phyloP scores from a whole-genome alignment of 1,140 invertebrate genomes.

The Bicyclus anynana region DNA sequence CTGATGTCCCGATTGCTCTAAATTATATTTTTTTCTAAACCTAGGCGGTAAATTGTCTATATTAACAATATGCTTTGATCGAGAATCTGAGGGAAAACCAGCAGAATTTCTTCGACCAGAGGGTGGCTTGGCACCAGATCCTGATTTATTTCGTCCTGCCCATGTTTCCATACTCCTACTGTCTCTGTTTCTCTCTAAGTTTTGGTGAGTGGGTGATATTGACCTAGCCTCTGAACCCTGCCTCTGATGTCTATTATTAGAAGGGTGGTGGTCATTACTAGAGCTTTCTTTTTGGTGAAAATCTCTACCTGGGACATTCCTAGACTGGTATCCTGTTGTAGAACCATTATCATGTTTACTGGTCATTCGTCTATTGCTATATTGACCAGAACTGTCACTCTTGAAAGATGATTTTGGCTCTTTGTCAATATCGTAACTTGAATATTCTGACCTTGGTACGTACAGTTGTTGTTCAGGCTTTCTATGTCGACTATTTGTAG shows the following conservation, averaged over 20 bases:
- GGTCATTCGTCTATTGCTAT: constrained; percentile 51
- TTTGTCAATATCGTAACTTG: constrained; percentile 47
- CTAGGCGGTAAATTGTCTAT: constrained; percentile 73
- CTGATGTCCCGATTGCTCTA: constrained; percentile 67
- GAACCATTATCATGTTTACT: constrained; percentile 50
- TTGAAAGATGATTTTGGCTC: constrained; percentile 43
- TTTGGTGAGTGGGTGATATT: constrained; percentile 60
- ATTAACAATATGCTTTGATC: constrained; percentile 60
- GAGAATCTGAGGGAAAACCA: constrained; percentile 51
- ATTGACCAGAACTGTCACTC: constrained; percentile 68
- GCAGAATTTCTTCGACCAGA: constrained; percentile 71
- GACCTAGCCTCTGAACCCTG: constrained; percentile 70
- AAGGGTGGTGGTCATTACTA: constrained; percentile 55
- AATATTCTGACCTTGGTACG: constrained; percentile 52
- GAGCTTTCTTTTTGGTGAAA: constrained; percentile 47
- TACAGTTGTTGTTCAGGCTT: constrained; percentile 72
- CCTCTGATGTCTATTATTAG: constrained; percentile 62
- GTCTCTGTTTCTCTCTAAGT: constrained; percentile 63
- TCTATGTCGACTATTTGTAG: constrained; percentile 46
- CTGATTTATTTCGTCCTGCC: constrained; percentile 52
- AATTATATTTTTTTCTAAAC: constrained; percentile 70
- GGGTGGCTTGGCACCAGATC: constrained; percentile 68
- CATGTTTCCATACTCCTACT: constrained; percentile 76
- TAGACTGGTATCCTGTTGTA: constrained; percentile 48
- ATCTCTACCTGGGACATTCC: constrained; percentile 47